A percentile compares a stretch with the other conserved stretches of the same genome.
These are phyloP conservation scores for Pleuronectes platessa DNA, from an alignment of 2,113 vertebrate genomes.

Conservation along the genomic window DNA sequence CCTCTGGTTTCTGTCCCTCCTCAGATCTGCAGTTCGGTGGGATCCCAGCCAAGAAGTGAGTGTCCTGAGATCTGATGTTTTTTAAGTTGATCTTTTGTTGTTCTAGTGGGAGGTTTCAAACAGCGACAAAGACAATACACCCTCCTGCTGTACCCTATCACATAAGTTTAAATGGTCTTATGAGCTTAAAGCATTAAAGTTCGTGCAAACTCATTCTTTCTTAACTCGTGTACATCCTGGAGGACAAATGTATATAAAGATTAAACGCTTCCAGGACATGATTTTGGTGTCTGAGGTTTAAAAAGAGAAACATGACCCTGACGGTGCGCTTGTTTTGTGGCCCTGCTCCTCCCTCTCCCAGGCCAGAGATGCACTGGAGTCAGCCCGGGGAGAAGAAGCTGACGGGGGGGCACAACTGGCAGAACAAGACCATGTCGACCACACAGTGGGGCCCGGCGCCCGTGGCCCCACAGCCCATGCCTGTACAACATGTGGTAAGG, in stretches of 20 bases:
- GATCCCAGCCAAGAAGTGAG: constrained; percentile 90
- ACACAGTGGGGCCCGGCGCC: constrained; percentile 87
- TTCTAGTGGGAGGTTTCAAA: background rate
- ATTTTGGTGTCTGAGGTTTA: too few relatives aligned
- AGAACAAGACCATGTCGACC: constrained; percentile 89
- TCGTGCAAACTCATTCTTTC: too few relatives aligned
- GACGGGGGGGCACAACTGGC: constrained; percentile 90
- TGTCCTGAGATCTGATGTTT: constrained; percentile 26
- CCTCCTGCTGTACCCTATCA: background rate
- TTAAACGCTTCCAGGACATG: too few relatives aligned
- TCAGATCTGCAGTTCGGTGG: constrained; percentile 92
- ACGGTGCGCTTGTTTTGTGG: background rate
- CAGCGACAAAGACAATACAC: background rate
- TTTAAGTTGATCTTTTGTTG: background rate
- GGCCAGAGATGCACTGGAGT: constrained; percentile 89
- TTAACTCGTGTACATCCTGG: too few relatives aligned
- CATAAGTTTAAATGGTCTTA: too few relatives aligned
- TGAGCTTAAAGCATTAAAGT: too few relatives aligned
- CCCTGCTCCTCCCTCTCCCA: constrained; percentile 44
- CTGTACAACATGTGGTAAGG: constrained; percentile 87
- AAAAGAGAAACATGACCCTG: too few relatives aligned
- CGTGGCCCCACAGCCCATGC: constrained; percentile 83
- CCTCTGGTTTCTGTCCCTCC: constrained; percentile 31
- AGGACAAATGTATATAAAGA: too few relatives aligned
- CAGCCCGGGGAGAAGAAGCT: constrained; percentile 90